Evolutionary conservation across 2,888 invertebrate genomes (phyloP).

Genomic region (Dyspetes luteomarginatus): DNA sequence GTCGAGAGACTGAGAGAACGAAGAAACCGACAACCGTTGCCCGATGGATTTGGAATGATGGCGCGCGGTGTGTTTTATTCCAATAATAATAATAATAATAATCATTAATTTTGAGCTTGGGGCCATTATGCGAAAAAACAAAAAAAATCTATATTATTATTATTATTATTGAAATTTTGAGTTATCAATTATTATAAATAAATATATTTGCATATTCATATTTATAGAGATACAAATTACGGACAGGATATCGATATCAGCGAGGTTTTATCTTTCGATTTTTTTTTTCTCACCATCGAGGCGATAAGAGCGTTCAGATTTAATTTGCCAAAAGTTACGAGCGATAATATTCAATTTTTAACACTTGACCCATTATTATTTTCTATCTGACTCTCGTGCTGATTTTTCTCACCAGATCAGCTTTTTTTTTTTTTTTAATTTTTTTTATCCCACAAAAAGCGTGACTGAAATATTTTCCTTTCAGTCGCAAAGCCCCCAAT

Average conservation of each 20-base stretch:
- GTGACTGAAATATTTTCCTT: constrained; percentile 59
- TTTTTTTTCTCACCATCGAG: background rate
- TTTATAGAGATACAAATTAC: background rate
- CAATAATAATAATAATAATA: constrained; percentile 13
- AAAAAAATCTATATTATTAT: too few species aligned
- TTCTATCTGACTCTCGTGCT: background rate
- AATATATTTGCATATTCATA: constrained; percentile 32
- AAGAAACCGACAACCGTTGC: constrained; percentile 71
- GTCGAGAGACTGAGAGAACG: constrained; percentile 62
- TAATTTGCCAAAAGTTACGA: background rate
- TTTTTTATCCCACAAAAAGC: too few species aligned
- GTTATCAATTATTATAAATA: constrained; percentile 34
- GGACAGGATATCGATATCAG: background rate
- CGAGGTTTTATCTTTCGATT: background rate
- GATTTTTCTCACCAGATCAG: background rate
- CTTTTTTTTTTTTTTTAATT: constrained; percentile 2
- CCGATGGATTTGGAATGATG: constrained; percentile 70
- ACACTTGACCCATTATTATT: background rate
- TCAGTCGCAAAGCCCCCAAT: constrained; percentile 79
- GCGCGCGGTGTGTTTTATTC: constrained; percentile 68
- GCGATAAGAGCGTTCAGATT: background rate
- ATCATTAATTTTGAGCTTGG: too few species aligned
- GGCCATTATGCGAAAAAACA: too few species aligned
- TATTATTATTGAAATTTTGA: too few species aligned
- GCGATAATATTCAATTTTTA: background rate